A percentile compares a stretch with the other conserved stretches of the same genome.
Conservation (phyloP, 2,888 invertebrate species). For the Antheraea assamensis region DNA sequence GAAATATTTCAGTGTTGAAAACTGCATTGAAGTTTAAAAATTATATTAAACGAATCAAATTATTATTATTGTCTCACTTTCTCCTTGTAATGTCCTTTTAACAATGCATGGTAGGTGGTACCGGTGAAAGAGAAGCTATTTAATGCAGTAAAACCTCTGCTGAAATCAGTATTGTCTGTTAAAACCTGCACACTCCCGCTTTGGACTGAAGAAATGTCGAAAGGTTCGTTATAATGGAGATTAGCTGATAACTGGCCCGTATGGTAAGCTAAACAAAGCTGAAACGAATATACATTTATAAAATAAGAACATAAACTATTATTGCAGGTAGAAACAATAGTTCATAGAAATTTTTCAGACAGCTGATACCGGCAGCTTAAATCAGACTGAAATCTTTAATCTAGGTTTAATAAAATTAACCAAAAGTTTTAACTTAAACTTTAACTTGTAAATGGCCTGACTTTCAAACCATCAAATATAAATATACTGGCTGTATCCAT, state of each 20-base stretch:
- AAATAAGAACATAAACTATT: background rate
- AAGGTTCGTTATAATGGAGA: constrained; percentile 7
- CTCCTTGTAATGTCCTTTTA: constrained; percentile 54
- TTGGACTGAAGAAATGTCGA: background rate
- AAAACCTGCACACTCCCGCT: constrained; percentile 11
- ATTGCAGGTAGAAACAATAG: background rate
- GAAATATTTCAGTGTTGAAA: no score
- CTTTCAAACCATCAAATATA: no score
- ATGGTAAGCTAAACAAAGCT: constrained; percentile 19
- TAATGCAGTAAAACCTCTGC: constrained; percentile 38
- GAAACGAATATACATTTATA: constrained; percentile 26
- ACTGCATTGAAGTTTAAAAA: no score
- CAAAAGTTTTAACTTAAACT: no score
- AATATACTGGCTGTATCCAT: no score
- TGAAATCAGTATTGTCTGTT: constrained; percentile 7
- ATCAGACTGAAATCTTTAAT: no score
- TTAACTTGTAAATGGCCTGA: no score
- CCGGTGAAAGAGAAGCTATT: constrained; percentile 56
- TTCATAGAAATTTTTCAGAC: no score
- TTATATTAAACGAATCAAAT: no score
- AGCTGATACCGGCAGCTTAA: no score
- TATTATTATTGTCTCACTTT: constrained; percentile 41
- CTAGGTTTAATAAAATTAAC: no score
- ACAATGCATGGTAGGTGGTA: constrained; percentile 49
- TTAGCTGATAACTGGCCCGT: constrained; percentile 16